Evolutionary conservation across 1,140 invertebrate genomes (phyloP), one percentile per base, ranked within the genome.

Genomic region (Bombus confusus): DNA sequence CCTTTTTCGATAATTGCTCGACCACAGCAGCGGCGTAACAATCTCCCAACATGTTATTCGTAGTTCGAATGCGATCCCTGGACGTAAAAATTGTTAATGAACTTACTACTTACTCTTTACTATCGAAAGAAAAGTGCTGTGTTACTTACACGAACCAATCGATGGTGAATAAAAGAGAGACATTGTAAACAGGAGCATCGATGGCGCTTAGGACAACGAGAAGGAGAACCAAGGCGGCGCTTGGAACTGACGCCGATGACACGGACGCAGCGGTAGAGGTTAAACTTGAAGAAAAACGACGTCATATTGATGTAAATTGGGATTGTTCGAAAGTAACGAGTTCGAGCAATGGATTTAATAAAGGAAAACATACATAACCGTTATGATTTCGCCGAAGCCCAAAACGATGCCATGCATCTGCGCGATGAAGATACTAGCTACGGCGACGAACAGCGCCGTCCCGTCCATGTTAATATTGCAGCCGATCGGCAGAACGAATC

Each of bases 381-480:
- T 98, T 69, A 97, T 95, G 1, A 98, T 95, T 92, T 98, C 97
- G 8, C 97, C 97, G 86, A 98, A 96, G 47, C 97, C 97, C 31
- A 99, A 95, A 34, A 95, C 94, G 89, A 98, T 97, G 78, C 97
- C 97, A 90, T 98, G 98, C 96, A 99, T 98, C 95, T 99, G 98
- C 62, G 98, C 98, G 62, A 99, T 97, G 94, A 99, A 99, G 86
- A 99, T 97, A 62, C 98, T 97, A 9, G 98, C 98, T 1, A 98
- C 96, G 0, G 98, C 96, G 28, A 99, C 97, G 94, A 98, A 99
- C 13, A 99, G 95, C 0, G 98, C 98, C 2, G 98, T 99, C 22
- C 99, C 99, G 92, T 99, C 98, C 97, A 98, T 98, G 94, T 99
- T 99, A 89, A 99, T 97, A 87, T 98, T 98, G 91, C 98, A 98